Base-by-base conservation (phyloP, 2,113 vertebrate genomes). In the Puma concolor region DNA sequence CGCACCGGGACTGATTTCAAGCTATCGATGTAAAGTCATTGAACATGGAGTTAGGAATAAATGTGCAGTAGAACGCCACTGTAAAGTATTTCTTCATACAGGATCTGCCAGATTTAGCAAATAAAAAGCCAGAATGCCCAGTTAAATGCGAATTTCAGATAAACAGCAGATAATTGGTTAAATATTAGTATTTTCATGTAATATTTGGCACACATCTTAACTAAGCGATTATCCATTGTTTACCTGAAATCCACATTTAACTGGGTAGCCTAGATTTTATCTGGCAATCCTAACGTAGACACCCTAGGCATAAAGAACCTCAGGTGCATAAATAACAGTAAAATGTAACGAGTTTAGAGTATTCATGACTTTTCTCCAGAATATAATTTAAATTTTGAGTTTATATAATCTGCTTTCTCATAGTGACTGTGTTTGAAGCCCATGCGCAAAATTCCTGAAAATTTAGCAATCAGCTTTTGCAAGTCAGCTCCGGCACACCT, bases 341-440 rank as follows among this genome's bases (percentile, higher is more conserved):
- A 93, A 93, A 83, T 48, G 4, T 48, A 77, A 48, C 83, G 8
- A 69, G 0, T 50, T 88, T 72, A n/a, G 8, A 66, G 36, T n/a
- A 57, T 77, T 50, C 31, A 76, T 69, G 92, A 31, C 4, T 29
- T 92, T 90, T 76, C 48, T 69, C 82, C 44, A n/a, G 27, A 95
- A 52, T 83, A 44, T 79, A 82, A 92, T 77, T 92, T 60, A 92
- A 76, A 77, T 63, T 89, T 76, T 94, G 88, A 63, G 23, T 69
- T 94, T 94, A 54, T 36, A 48, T 72, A 71, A 66, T 82, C 94
- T 95, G 13, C 76, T 52, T 95, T 92, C 92, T 88, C 88, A 95
- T 88, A 63, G 81, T 57, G 17, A 69, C 44, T 79, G 1, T 77
- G 38, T 91, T 69, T 48, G 60, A 81, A 50, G 86, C 57, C 13